Evolutionary conservation across 1,140 invertebrate species (phyloP), one percentile per base, ranked within the genome.

Genomic region (Chymomyza costata): DNA sequence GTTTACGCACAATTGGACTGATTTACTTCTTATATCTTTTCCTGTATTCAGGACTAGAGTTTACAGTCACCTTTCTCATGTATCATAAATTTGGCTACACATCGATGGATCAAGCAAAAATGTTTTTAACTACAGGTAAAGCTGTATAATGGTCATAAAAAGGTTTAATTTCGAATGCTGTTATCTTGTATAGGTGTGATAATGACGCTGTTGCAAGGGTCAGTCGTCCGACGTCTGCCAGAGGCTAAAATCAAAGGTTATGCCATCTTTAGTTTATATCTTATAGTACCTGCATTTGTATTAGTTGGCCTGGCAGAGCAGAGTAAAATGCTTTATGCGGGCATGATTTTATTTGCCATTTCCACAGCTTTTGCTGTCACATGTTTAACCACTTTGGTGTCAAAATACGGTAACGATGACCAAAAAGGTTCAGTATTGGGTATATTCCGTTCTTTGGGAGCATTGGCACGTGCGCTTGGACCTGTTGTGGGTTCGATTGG

Each of bases 21-120:
- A 91, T 96, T 14, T 99, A 99, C 86, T 99, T 99, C 85, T 83
- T 97, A 0, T 99, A 98, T 86, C 87, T 99, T 31, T 97, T 99
- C 81, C 88, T 99, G 15, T 99, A 98, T 84, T 98, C 97, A 47
- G 97, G 97, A 0, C 87, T 99, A 25, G 98, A 99, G 86, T 99
- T 99, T 83, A 99, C 97, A 1, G 87, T 99, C 18, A 98, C 97
- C 30, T 99, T 99, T 87, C 88, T 99, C 18, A 98, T 96, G 37
- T 96, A 99, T 88, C 92, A 96, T 65, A 90, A 93, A 34, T 98
- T 99, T 83, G 88, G 92, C 21, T 99, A 96, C 83, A 93, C 92
- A 19, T 95, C 95, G 18, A 96, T 97, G 92, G 93, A 99, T 84
- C 97, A 99, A 88, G 98, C 97, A 5, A 96, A 93, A 89, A 98